Percentiles rank a stretch among this genome's conserved stretches.
phyloP scores from a whole-genome alignment of 2,888 invertebrate genomes.

The Melinaea menophilus region DNA sequence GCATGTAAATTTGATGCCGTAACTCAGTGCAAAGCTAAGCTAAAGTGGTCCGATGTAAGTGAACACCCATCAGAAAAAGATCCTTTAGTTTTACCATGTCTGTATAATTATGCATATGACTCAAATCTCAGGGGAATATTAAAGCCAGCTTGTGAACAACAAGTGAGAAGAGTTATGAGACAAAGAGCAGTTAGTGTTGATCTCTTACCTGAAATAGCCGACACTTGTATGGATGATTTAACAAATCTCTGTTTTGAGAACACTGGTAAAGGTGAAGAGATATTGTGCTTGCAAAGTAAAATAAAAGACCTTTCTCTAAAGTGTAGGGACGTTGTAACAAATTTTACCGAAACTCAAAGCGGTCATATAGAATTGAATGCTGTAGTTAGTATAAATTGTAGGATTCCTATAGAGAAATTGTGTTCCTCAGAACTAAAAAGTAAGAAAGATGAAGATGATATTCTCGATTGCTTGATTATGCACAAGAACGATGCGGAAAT shows the following conservation, averaged over 20 bases:
- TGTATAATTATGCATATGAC: constrained; percentile 85
- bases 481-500: constrained; percentile 93
- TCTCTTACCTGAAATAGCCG: constrained; percentile 95
- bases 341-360: constrained; percentile 93
- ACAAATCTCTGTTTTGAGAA: constrained; percentile 89
- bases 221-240: constrained; percentile 91
- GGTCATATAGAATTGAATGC: constrained; percentile 94
- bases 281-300: constrained; percentile 93
- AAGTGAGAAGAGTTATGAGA: constrained; percentile 94
- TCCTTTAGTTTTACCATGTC: constrained; percentile 92
- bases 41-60: constrained; percentile 83
- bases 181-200: constrained; percentile 95
- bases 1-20: constrained; percentile 93
- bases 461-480: constrained; percentile 95
- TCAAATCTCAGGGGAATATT: constrained; percentile 71
- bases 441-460: constrained; percentile 88
- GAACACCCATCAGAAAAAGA: constrained; percentile 87
- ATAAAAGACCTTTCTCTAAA: constrained; percentile 81
- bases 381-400: constrained; percentile 89
- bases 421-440: constrained; percentile 83
- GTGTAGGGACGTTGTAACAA: constrained; percentile 87
- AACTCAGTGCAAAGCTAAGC: constrained; percentile 86
- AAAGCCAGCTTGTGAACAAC: constrained; percentile 81
- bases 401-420: constrained; percentile 85
- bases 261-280: constrained; percentile 93